A percentile compares a stretch with the other conserved stretches of the same genome.
Conservation (phyloP, 30 jellyfish, hydroid and myxozoan genomes). For the Catostylus mosaicus region DNA sequence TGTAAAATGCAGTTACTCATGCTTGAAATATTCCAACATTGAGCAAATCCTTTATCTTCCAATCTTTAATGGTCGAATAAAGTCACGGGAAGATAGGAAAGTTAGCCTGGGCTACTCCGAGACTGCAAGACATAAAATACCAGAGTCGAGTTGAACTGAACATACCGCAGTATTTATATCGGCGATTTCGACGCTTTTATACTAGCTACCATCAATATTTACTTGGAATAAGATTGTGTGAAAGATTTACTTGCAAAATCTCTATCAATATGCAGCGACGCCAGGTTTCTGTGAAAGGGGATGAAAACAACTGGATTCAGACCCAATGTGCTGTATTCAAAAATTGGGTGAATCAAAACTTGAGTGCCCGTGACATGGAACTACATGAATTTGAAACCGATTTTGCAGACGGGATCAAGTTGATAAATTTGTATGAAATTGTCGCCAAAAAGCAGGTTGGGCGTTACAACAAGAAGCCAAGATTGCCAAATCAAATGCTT, state of each 20-base stretch:
- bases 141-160: too few relatives aligned
- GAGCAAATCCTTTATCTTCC: too few relatives aligned
- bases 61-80: not conserved
- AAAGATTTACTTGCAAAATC: too few relatives aligned
- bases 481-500: conserved; percentile 87
- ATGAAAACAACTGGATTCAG: conserved; percentile 96
- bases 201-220: too few relatives aligned
- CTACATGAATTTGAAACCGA: conserved; percentile 86
- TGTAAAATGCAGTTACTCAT: conserved; percentile 13
- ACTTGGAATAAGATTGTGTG: too few relatives aligned
- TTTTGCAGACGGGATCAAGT: conserved; percentile 91
- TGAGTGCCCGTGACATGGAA: conserved; percentile 66
- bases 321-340: conserved; percentile 97
- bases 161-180: too few relatives aligned
- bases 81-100: not conserved
- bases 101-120: not conserved
- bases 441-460: conserved; percentile 88
- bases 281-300: conserved; percentile 80
- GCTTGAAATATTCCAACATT: not conserved
- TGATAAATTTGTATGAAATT: conserved; percentile 89
- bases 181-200: too few relatives aligned
- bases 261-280: conserved; percentile 49
- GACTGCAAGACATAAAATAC: not conserved
- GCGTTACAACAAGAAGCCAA: conserved; percentile 90
- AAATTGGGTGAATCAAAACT: conserved; percentile 94